Percentiles rank a stretch among this genome's conserved stretches.
phyloP scores from a whole-genome alignment of 1,140 invertebrate species.

The Myzus persicae region DNA sequence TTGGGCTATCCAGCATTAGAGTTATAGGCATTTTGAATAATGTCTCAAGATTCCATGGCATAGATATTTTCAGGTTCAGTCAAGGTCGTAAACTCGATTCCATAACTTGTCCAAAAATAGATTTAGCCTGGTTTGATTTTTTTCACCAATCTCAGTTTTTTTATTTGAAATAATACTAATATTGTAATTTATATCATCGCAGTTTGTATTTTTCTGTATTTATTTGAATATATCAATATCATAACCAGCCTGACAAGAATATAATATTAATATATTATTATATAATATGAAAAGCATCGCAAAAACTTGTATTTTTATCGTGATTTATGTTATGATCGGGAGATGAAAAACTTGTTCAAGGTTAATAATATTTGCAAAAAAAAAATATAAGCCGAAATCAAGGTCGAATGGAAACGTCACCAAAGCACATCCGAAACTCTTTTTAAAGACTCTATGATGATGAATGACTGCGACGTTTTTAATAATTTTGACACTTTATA shows the following conservation, averaged over 20 bases:
- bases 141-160: background rate
- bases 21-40: background rate
- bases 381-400: background rate
- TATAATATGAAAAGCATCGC: background rate
- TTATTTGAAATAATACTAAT: background rate
- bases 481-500: background rate
- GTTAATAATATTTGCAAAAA: background rate
- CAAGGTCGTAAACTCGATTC: conserved; percentile 49
- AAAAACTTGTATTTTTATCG: background rate
- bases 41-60: background rate
- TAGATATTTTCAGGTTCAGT: conserved; percentile 40
- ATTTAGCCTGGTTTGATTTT: background rate
- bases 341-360: conserved; percentile 45
- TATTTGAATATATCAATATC: background rate
- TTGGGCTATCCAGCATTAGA: background rate
- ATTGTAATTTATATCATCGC: background rate
- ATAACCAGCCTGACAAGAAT: background rate
- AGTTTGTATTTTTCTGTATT: background rate
- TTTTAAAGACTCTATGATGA: background rate
- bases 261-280: background rate
- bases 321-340: background rate
- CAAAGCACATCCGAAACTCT: background rate
- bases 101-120: conserved; percentile 38
- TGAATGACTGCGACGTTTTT: background rate
- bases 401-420: background rate